A percentile compares a stretch with the other conserved stretches of the same genome.
These are phyloP conservation scores for Eretmocerus hayati DNA, from an alignment of 2,888 invertebrate species.

Conservation along the genomic window DNA sequence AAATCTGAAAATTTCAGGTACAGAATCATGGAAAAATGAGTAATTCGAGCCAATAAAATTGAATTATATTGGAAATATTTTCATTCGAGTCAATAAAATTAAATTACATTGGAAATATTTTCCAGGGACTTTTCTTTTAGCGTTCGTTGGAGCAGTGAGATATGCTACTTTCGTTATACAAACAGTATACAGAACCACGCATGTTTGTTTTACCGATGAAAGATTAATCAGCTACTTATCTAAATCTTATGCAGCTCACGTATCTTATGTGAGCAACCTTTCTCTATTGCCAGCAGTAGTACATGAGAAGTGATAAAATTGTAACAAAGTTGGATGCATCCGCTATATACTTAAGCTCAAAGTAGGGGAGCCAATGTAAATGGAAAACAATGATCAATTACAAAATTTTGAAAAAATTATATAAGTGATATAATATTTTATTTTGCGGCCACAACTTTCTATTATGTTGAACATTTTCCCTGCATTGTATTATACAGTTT, in stretches of 20 bases:
- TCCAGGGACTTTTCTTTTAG: too few relatives aligned
- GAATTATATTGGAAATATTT: too few relatives aligned
- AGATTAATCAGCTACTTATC: constrained; percentile 12
- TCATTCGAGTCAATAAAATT: too few relatives aligned
- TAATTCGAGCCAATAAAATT: too few relatives aligned
- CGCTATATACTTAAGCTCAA: constrained; percentile 12
- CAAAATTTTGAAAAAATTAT: constrained; percentile 13
- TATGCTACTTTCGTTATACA: too few relatives aligned
- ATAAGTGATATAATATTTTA: too few relatives aligned
- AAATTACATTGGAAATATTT: too few relatives aligned
- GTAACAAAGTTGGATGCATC: constrained; percentile 15
- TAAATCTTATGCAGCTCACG: constrained; percentile 10
- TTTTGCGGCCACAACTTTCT: too few relatives aligned
- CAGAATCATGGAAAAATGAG: too few relatives aligned
- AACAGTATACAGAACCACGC: too few relatives aligned
- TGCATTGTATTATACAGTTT: constrained; percentile 8
- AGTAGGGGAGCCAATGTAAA: neutral
- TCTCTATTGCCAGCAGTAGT: neutral
- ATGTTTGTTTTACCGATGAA: constrained; percentile 17
- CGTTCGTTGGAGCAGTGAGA: too few relatives aligned
- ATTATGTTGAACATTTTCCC: constrained; percentile 13
- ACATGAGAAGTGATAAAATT: constrained; percentile 18
- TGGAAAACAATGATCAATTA: constrained; percentile 4
- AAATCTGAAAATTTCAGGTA: too few relatives aligned
- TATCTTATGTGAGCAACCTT: constrained; percentile 11